Base-by-base conservation (phyloP, 2,113 vertebrate species). In the Lutjanus erythropterus region DNA sequence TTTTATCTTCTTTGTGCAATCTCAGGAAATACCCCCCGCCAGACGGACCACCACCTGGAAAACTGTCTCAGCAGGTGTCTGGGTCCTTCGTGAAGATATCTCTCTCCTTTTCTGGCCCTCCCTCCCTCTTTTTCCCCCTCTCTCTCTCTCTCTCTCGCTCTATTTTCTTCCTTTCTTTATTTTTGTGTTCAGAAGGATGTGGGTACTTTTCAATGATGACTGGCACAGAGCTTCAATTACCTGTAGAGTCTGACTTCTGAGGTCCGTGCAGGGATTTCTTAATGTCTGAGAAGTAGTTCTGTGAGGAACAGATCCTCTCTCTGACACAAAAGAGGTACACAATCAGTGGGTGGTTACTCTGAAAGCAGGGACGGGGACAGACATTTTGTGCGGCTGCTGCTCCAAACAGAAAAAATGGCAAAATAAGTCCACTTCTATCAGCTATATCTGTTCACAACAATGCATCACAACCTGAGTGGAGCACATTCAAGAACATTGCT, bases 221-320 rank as follows among this genome's bases (percentile, higher is more conserved):
- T 44, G 46, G 46, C 55, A 71, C 19, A 75, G 15, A 71, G 39
- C 74, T 78, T 88, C 72, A 83, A 75, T 82, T 76, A 87, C 70
- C 74, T 61, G 52, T 66, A 67, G 58, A 66, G 49, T 53, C 21
- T 46, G 64, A 75, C 50, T 75, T 64, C 59, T 5, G 19, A 42
- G 78, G 65, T 47, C 46, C 9, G 11, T 62, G 58, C 41, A 39
- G 21, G 3, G 42, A 59, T 82, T 78, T 81, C 29, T 47, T 56
- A 47, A 83, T 9, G 25, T 82, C 64, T 64, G 53, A 58, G 69
- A 47, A 64, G 47, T 31, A 71, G 10, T 68, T 72, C 10, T 49
- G 53, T 33, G 67, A 53, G 59, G n/a, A 70, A 49, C 47, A 61
- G n/a, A 69, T 73, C 27, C 37, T 56, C n/a, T 64, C 59, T 37